Base-by-base conservation (phyloP, 2,888 invertebrate species). In the Drosophila rubida region DNA sequence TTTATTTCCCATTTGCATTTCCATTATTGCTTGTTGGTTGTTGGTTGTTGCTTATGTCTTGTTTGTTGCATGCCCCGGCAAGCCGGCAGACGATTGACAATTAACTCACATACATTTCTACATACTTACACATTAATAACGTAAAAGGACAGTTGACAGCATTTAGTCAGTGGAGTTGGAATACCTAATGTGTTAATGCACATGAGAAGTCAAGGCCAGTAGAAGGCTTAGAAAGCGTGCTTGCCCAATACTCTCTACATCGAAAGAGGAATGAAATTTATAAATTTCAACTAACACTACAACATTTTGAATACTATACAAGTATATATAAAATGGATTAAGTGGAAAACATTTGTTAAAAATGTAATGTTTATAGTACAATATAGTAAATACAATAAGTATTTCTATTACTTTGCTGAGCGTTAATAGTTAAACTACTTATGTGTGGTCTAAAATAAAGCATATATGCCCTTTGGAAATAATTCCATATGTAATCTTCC, bases 61-160 rank as follows among this genome's bases (percentile, higher is more conserved):
- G 32, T 32, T 32, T 32, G n/a, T 32, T 32, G 85, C 79, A 85
- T 78, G 85, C 59, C 59, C 55, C 59, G 35, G 51, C 60, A 48
- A 55, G 62, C 71, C 70, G 66, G 53, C 63, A 75, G 50, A 66
- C 57, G 71, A 66, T 64, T 75, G 63, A 84, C 79, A 87, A 87
- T 87, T 84, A 84, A 59, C 61, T 63, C 78, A 80, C 48, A 58
- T 30, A 46, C 22, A 25, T 32, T 41, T 42, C 27, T 11, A 65
- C 54, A 51, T 57, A 48, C 16, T 4, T 58, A 30, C 19, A 32
- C 30, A 45, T 64, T 60, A 51, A 59, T 59, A 64, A 51, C 50
- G 13, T 54, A 41, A 72, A 74, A 66, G 68, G 61, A 67, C 61
- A 58, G 41, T 72, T 57, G 35, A 58, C 49, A 61, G 35, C 61